These are phyloP conservation scores for Hemaris fuciformis DNA, from an alignment of 2,888 invertebrate species.

Conservation along the genomic window DNA sequence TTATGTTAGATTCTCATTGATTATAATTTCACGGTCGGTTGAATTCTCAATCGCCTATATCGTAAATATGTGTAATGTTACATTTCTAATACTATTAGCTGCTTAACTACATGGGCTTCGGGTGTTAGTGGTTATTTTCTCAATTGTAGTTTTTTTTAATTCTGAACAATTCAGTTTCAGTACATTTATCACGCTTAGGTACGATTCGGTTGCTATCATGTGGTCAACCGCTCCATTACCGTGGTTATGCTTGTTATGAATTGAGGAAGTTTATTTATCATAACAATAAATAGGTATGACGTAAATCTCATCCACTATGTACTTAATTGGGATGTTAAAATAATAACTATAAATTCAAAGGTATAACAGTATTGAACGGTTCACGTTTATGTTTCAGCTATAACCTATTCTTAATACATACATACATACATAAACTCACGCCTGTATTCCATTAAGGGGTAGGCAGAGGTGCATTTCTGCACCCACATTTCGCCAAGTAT, in stretches of 20 bases:
- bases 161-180: neutral
- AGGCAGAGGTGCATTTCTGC: too few relatives aligned
- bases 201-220: constrained; percentile 41
- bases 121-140: neutral
- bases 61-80: neutral
- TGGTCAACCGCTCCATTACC: constrained; percentile 56
- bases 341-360: neutral
- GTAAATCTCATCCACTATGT: constrained; percentile 5
- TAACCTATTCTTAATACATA: neutral
- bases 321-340: constrained; percentile 2
- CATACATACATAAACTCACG: too few relatives aligned
- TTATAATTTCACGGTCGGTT: constrained; percentile 1
- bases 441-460: too few relatives aligned
- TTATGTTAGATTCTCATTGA: neutral
- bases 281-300: constrained; percentile 23
- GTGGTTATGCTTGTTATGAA: constrained; percentile 44
- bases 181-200: constrained; percentile 7
- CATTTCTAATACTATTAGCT: neutral
- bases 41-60: neutral
- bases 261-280: constrained; percentile 50
- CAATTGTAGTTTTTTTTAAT: neutral
- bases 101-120: neutral
- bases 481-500: too few relatives aligned
- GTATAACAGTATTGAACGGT: neutral
- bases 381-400: neutral